phyloP scores from a whole-genome alignment of 2,888 invertebrate genomes.

The Deilephila elpenor region DNA sequence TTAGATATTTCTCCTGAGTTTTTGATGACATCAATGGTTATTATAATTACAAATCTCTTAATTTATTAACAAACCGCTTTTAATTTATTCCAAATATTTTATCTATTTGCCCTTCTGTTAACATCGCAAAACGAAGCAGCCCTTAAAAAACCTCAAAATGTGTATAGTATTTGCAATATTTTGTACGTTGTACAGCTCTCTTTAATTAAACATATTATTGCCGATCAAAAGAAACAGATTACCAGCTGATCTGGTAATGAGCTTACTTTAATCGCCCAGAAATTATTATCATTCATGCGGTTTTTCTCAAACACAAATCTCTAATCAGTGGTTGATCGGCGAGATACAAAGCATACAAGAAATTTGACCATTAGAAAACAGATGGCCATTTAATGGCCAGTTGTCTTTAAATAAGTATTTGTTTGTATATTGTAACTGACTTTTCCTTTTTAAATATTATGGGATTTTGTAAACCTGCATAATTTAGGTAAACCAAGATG shows the following conservation, averaged over 20 bases:
- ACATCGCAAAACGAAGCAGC: neutral
- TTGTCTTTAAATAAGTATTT: conserved; percentile 47
- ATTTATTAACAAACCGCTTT: neutral
- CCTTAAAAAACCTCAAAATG: neutral
- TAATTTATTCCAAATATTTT: neutral
- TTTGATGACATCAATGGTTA: neutral
- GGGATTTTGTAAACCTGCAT: neutral
- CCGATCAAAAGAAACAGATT: conserved; percentile 36
- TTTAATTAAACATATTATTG: conserved; percentile 14
- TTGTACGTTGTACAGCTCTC: neutral
- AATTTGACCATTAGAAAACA: conserved; percentile 65
- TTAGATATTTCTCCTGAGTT: conserved; percentile 1
- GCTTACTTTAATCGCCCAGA: conserved; percentile 6
- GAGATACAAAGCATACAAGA: conserved; percentile 54
- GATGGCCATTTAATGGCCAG: conserved; percentile 59
- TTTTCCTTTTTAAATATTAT: neutral
- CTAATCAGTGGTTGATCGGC: conserved; percentile 47
- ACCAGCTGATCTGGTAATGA: conserved; percentile 4
- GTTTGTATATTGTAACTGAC: neutral
- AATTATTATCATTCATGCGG: conserved; percentile 45
- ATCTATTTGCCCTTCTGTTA: neutral
- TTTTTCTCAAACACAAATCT: conserved; percentile 46
- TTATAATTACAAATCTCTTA: conserved; percentile 19
- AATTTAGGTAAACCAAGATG: too few relatives aligned
- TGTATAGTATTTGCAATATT: neutral